Evolutionary conservation across 2,888 invertebrate species (phyloP).

Genomic region (Netelia virgata): DNA sequence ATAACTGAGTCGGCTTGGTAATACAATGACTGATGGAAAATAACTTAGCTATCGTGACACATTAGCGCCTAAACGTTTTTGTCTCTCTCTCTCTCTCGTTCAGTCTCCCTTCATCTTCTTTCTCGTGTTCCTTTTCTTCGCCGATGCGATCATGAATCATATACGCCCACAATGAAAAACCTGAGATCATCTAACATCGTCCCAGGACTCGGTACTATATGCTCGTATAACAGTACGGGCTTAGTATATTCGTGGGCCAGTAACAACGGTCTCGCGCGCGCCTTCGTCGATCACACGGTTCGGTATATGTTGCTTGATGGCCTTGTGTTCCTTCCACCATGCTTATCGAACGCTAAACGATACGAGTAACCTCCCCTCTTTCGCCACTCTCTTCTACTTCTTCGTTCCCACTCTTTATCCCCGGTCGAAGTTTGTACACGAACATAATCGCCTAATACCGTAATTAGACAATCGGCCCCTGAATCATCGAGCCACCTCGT

Average conservation of each 20-base stretch:
- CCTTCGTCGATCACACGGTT: conserved; percentile 60
- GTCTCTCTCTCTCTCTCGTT: conserved; percentile 7
- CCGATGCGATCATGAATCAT: conserved; percentile 67
- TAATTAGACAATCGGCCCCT: conserved; percentile 38
- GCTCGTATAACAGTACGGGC: conserved; percentile 26
- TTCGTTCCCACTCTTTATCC: conserved; percentile 36
- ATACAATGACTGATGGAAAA: conserved; percentile 66
- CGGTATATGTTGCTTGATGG: conserved; percentile 71
- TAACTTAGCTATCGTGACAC: conserved; percentile 67
- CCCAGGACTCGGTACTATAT: conserved; percentile 49
- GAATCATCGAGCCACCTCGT: conserved; percentile 18
- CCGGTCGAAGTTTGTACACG: conserved; percentile 17
- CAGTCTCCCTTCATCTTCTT: conserved; percentile 1
- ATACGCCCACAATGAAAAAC: conserved; percentile 65
- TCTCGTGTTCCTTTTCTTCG: conserved; percentile 42
- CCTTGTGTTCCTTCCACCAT: conserved; percentile 61
- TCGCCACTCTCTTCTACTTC: conserved; percentile 22
- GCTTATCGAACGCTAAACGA: conserved; percentile 62
- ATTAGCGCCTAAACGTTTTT: conserved; percentile 68
- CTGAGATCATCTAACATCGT: conserved; percentile 67
- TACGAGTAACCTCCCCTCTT: conserved; percentile 18
- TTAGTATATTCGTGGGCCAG: conserved; percentile 36
- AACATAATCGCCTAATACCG: conserved; percentile 16
- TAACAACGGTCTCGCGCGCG: conserved; percentile 41
- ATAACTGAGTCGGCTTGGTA: conserved; percentile 55